Base-by-base conservation (phyloP, 2,113 vertebrate species). In the Phylloscopus trochilus region DNA sequence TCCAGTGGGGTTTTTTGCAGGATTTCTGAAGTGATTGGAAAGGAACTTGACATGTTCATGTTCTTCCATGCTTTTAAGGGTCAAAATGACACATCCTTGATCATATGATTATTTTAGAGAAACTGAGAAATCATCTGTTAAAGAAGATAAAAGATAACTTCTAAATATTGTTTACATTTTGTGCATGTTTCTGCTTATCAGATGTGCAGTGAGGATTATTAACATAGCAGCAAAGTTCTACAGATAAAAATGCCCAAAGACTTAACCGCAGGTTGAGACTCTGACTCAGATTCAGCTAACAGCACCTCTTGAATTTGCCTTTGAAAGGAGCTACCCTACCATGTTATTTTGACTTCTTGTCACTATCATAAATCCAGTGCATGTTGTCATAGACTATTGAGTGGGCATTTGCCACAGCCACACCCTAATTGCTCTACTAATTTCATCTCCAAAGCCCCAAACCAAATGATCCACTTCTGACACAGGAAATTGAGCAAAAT, bases 271-370 rank as follows among this genome's bases (percentile, higher is more conserved):
- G 51, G 51, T 44, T 80, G 37, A 83, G 39, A 44, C 41, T 78
- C 69, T 94, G 92, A 95, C 86, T 93, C 92, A 95, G 37, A 58
- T 59, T 89, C 76, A 44, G 52, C 43, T 59, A 92, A 81, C 41
- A 59, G 51, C 86, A 93, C 52, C 86, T 94, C 80, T 63, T 81
- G 90, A 92, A 87, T 72, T 64, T 90, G 86, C 77, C 86, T 90
- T 95, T 95, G 94, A 96, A 95, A 92, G 35, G 83, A 95, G 47
- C 39, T 75, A 89, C 69, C 44, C 86, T 92, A 83, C 76, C 39
- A 1, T 94, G 91, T 51, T 81, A 83, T 89, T 95, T 69, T 91
- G 73, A 89, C 79, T 92, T 76, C 89, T 90, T 74, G 73, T 30
- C 79, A 63, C 64, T 46, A 30, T 33, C 89, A 75, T 92, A 93